phyloP scores from a whole-genome alignment of 2,797 vertebrate species.

The Trachops cirrhosus region DNA sequence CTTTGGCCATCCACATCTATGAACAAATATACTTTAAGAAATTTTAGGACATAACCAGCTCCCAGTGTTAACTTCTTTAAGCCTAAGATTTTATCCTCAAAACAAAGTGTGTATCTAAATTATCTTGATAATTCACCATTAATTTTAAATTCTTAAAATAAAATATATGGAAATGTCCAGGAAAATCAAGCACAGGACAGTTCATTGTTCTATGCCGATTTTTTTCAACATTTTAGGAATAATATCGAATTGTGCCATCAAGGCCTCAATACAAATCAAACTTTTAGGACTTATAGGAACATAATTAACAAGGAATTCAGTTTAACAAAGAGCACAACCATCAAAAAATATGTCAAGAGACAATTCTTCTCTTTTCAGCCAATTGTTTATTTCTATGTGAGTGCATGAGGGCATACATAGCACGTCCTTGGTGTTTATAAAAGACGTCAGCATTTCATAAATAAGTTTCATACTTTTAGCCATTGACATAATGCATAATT shows the following conservation, averaged over 20 bases:
- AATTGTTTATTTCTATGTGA: too few species aligned
- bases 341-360: background rate
- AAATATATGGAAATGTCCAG: background rate
- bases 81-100: background rate
- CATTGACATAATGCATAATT: too few species aligned
- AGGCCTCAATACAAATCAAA: background rate
- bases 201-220: background rate
- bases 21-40: background rate
- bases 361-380: too few species aligned
- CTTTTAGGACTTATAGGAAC: conserved; percentile 29
- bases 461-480: too few species aligned
- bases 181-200: background rate
- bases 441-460: too few species aligned
- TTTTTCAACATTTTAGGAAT: background rate
- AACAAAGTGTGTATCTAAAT: background rate
- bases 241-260: background rate
- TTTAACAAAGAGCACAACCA: background rate
- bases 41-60: background rate
- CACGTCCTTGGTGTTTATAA: too few species aligned
- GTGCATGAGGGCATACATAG: too few species aligned
- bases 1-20: background rate
- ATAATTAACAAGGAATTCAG: background rate
- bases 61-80: background rate
- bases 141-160: conserved; percentile 50
- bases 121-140: background rate